Evolutionary conservation across 2,888 invertebrate species (phyloP), one percentile per base, ranked within the genome.

Genomic region (Nowickia ferox): DNA sequence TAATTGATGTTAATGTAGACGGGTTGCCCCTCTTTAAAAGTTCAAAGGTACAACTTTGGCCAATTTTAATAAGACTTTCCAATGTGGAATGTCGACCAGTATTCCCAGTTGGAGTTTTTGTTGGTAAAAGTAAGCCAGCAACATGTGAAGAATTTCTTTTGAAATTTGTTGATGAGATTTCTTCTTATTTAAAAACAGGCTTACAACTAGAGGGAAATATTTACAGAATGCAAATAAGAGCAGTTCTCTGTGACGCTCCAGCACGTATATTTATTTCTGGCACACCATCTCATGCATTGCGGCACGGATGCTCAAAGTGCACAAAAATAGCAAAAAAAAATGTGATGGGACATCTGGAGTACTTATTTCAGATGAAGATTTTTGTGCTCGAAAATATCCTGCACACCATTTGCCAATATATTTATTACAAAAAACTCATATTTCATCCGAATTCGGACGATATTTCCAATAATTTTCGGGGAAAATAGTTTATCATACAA

Each of bases 71-170:
- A 69, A 69, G 68, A 69, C 51, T 69, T 53, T 40, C 57, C 44
- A 55, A 71, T 71, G 57, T 71, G 15, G 71, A 55, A 71, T 22
- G 42, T 71, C 22, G 55, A 71, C 57, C 66, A 76, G 57, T 76
- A 76, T 76, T 76, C 57, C 66, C 46, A 76, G 66, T 76, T 76
- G 66, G 76, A 65, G 66, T 76, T 66, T 76, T 76, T 76, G 55
- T 66, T 66, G 76, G 66, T 55, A 76, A 76, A 76, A 76, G 65
- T 76, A 65, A 76, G 55, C 75, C 75, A 63, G 63, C 38, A 63
- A 63, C 51, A 55, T 76, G 65, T 55, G 65, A 65, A 65, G 55
- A 76, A 76, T 65, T 65, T 76, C 51, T 74, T 38, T 51, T 4
- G 10, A 61, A 74, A 51, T 74, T 74, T 74, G 48, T 74, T 74